Evolutionary conservation across 2,113 vertebrate genomes (phyloP).

Genomic region (Dasyprocta punctata): DNA sequence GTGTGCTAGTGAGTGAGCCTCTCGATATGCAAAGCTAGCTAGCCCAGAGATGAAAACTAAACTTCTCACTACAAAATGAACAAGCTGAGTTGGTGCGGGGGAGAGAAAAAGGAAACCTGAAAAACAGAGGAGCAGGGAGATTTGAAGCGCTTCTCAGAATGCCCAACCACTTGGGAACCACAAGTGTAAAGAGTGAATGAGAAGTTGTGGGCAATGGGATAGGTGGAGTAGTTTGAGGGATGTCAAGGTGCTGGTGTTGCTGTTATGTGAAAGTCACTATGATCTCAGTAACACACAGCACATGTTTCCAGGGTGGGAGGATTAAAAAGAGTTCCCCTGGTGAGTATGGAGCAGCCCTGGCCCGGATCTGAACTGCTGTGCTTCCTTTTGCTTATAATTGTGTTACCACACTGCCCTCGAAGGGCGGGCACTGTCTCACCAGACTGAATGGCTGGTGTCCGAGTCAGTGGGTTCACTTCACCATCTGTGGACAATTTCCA

Average conservation of each 20-base stretch:
- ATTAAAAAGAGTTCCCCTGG: background rate
- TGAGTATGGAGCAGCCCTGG: background rate
- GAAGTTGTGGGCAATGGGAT: background rate
- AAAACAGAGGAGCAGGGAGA: background rate
- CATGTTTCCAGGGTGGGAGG: background rate
- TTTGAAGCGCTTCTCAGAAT: background rate
- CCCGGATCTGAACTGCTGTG: background rate
- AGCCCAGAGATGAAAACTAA: background rate
- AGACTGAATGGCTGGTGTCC: background rate
- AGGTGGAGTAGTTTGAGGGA: background rate
- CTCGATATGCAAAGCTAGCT: background rate
- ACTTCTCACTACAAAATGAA: background rate
- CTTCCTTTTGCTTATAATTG: background rate
- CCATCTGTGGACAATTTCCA: conserved; percentile 17
- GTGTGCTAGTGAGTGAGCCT: background rate
- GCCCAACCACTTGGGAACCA: background rate
- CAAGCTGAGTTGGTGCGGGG: background rate
- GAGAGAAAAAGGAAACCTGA: background rate
- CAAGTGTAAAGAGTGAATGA: background rate
- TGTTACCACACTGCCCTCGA: conserved; percentile 64
- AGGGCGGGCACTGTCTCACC: background rate
- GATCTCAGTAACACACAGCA: background rate
- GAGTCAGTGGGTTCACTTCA: background rate
- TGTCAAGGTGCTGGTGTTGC: background rate
- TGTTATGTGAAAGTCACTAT: background rate